Conservation (phyloP, 1,140 invertebrate genomes). For the Centruroides sculpturatus region DNA sequence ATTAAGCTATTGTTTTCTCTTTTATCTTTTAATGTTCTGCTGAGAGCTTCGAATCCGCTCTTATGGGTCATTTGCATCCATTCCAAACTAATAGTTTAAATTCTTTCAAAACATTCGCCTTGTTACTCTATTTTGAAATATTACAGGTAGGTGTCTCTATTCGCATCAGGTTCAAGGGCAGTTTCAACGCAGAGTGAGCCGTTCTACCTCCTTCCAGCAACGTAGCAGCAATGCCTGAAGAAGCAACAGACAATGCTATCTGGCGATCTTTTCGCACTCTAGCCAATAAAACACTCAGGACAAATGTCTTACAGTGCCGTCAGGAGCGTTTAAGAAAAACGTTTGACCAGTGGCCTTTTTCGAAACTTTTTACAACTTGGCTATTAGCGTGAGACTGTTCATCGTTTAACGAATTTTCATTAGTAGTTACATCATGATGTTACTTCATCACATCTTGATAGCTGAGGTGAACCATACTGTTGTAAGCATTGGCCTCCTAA, state of each 20-base stretch:
- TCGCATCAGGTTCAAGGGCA: conserved; percentile 21
- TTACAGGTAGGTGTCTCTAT: conserved; percentile 16
- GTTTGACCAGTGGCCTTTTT: no score
- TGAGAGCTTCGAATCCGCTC: conserved; percentile 13
- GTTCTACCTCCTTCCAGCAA: conserved; percentile 35
- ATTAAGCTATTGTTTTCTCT: not conserved
- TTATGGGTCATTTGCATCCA: conserved; percentile 28
- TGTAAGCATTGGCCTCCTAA: no score
- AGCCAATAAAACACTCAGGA: not conserved
- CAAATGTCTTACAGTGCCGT: not conserved
- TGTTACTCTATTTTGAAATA: conserved; percentile 17
- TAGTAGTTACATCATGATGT: no score
- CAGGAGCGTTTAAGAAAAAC: no score
- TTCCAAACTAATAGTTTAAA: conserved; percentile 28
- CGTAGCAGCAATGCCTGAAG: conserved; percentile 23
- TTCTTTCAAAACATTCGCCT: conserved; percentile 20
- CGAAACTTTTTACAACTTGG: no score
- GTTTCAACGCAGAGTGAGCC: conserved; percentile 35
- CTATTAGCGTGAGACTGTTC: no score
- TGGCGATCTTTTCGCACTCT: not conserved
- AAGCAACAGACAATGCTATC: not conserved
- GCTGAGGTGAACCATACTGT: no score
- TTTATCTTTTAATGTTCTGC: not conserved
- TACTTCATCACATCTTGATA: no score
- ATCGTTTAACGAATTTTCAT: no score